Conservation (phyloP, 2,888 invertebrate species). For the Drosophila pseudotakahashii region DNA sequence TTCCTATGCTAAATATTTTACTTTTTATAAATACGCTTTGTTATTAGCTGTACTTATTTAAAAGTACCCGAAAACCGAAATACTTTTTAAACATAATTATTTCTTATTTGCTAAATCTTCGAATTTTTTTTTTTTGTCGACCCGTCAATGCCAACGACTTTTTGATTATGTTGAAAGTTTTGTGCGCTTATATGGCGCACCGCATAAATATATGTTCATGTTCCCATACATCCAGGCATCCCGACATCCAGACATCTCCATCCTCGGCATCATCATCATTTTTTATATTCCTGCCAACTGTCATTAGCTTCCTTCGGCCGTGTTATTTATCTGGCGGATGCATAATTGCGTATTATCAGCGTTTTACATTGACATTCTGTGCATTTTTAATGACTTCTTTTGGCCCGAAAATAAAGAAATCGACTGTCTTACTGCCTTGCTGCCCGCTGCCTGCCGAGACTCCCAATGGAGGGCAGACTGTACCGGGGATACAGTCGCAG, state of each 20-base stretch:
- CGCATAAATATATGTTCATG: background rate
- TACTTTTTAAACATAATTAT: conserved; percentile 10
- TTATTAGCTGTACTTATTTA: background rate
- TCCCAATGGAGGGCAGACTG: conserved; percentile 22
- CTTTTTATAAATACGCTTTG: no score
- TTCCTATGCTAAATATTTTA: no score
- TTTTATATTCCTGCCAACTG: conserved; percentile 60
- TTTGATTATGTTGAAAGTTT: conserved; percentile 56
- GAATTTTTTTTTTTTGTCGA: conserved; percentile 8
- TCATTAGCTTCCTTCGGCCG: conserved; percentile 72
- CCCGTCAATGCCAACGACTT: conserved; percentile 55
- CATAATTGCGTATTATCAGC: conserved; percentile 71
- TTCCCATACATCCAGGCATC: background rate
- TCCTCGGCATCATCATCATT: conserved; percentile 43
- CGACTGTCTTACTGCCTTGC: conserved; percentile 51
- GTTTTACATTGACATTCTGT: conserved; percentile 71
- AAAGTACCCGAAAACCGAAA: background rate
- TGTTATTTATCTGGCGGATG: conserved; percentile 67
- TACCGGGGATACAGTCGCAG: conserved; percentile 2
- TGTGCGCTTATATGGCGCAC: conserved; percentile 2
- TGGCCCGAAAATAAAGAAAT: conserved; percentile 43
- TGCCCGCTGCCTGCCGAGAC: conserved; percentile 6
- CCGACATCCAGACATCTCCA: conserved; percentile 2
- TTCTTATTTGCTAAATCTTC: background rate
- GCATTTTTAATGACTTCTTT: conserved; percentile 72